Base-by-base conservation (phyloP, 2,888 invertebrate species). In the Trichopria drosophilae region DNA sequence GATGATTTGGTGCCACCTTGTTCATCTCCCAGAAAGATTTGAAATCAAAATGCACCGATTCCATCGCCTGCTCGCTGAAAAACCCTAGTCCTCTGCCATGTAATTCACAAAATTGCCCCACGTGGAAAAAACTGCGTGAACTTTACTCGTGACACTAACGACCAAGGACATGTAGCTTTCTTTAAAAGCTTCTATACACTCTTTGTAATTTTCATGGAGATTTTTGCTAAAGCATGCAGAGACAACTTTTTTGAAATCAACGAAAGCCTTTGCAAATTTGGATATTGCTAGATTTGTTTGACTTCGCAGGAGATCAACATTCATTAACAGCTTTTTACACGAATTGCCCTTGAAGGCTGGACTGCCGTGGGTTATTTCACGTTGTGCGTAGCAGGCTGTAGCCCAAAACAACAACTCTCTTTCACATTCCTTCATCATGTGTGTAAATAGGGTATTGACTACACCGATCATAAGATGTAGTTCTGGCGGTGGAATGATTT, bases 311-410 rank as follows among this genome's bases (percentile, higher is more conserved):
- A 42, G 28, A 13, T 49, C 42, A 13, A 42, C 29, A 36, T 42
- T 49, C 22, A 36, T 18, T 16, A 49, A 36, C n/a, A 42, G 31
- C 31, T n/a, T 41, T 48, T 48, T 35, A 29, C 41, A 41, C 28
- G 42, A 15, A 42, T 49, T 49, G 22, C 42, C 42, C 5, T 42
- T 42, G 16, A 49, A 49, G 18, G 35, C 42, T 13, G 41, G 29
- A 42, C 36, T 9, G 28, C 36, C 42, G 7, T 28, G 35, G 22
- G 23, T 36, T 16, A 49, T 31, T 42, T 49, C 35, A 22, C 36
- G 42, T 29, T 35, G 28, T 29, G 36, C 42, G 36, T 36, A 12
- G 31, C 49, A 49, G n/a, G 31, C 29, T n/a, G 39, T 15, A 23
- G 35, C 44, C 40, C 39, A 51, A 9, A 16, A 6, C n/a, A 34